phyloP scores from a whole-genome alignment of 2,113 vertebrate species.

The Elanoides forficatus region DNA sequence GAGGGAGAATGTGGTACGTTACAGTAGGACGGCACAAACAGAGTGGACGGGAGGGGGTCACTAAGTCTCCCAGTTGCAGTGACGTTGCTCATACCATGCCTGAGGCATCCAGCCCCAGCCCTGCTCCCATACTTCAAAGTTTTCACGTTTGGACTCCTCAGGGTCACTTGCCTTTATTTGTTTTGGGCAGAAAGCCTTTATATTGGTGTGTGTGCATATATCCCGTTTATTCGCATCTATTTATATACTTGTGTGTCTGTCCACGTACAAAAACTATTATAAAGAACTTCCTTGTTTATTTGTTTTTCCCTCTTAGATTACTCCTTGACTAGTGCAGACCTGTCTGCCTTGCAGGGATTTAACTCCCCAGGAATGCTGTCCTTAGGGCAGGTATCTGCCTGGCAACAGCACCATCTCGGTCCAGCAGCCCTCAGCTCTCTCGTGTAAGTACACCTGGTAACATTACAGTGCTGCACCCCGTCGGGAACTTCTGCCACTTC shows the following conservation, averaged over 20 bases:
- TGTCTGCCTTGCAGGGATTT: constrained; percentile 94
- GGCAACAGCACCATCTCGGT: constrained; percentile 96
- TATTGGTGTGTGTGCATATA: neutral
- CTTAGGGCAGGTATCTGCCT: constrained; percentile 94
- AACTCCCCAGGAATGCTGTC: constrained; percentile 92
- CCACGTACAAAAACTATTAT: too few relatives aligned
- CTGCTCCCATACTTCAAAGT: neutral
- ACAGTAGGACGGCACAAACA: rapidly evolving
- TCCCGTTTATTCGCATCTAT: too few relatives aligned
- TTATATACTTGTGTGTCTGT: too few relatives aligned
- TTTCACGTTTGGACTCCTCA: neutral
- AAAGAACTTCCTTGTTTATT: neutral
- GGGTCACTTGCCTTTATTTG: neutral
- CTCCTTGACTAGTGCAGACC: constrained; percentile 93
- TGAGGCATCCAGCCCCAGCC: neutral
- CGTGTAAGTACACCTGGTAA: constrained; percentile 81
- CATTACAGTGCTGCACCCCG: rapidly evolving
- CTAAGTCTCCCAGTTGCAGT: neutral
- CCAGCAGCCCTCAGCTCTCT: constrained; percentile 94
- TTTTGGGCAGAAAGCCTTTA: neutral
- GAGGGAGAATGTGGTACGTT: neutral
- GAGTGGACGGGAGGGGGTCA: neutral
- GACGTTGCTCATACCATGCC: neutral
- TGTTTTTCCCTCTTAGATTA: constrained; percentile 79
- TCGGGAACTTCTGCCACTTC: neutral